These are phyloP conservation scores for Pheosia gnoma DNA, from an alignment of 2,888 invertebrate genomes.

Conservation along the genomic window DNA sequence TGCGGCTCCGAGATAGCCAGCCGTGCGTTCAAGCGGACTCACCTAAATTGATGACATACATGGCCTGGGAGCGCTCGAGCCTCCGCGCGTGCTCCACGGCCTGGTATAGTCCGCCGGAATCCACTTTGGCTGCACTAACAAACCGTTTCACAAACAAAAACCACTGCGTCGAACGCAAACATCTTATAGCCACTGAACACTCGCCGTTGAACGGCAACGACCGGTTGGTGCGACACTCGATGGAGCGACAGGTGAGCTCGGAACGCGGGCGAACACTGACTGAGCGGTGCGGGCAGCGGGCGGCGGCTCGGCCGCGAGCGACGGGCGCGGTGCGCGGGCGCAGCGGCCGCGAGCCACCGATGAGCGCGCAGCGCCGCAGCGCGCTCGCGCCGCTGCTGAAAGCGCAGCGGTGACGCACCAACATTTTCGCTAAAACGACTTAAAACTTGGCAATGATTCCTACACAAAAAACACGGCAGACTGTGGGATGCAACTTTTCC, in stretches of 20 bases:
- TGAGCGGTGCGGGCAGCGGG: constrained; percentile 34
- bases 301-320: constrained; percentile 41
- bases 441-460: constrained; percentile 61
- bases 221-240: constrained; percentile 50
- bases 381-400: constrained; percentile 37
- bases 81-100: constrained; percentile 81
- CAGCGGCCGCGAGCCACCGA: constrained; percentile 29
- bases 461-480: constrained; percentile 43
- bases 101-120: constrained; percentile 80
- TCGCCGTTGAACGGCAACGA: constrained; percentile 61
- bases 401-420: constrained; percentile 40
- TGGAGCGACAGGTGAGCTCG: constrained; percentile 61
- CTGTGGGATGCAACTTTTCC: constrained; percentile 53
- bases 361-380: constrained; percentile 26
- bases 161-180: constrained; percentile 74
- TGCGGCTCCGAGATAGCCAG: constrained; percentile 56
- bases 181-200: constrained; percentile 71
- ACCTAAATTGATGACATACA: constrained; percentile 85
- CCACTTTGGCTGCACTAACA: constrained; percentile 76
- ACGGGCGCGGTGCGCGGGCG: constrained; percentile 29
- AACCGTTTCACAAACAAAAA: constrained; percentile 72
- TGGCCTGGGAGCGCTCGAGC: constrained; percentile 83
- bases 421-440: constrained; percentile 46
- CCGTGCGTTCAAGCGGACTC: constrained; percentile 69
- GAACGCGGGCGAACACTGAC: constrained; percentile 71